A percentile compares a stretch with the other conserved stretches of the same genome.
Conservation (phyloP, 1,140 invertebrate genomes). For the Andrena cerasifolii region DNA sequence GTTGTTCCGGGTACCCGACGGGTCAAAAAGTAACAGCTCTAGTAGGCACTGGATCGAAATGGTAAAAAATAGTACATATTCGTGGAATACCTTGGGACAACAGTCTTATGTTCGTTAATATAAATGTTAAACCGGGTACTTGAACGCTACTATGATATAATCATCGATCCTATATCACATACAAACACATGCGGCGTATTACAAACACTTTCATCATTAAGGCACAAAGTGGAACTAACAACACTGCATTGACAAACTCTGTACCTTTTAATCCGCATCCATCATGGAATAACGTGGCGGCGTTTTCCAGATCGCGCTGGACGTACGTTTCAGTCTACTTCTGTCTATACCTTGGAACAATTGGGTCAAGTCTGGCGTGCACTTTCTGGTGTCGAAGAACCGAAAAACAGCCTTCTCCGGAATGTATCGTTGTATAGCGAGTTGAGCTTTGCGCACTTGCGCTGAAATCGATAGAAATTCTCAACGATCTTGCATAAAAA, state of each 20-base stretch:
- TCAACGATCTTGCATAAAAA: too few relatives aligned
- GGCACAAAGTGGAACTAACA: slow-evolving; percentile 11
- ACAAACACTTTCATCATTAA: background rate
- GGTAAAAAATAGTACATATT: slow-evolving; percentile 15
- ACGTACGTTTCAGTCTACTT: slow-evolving; percentile 85
- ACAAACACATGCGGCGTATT: background rate
- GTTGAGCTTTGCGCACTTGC: slow-evolving; percentile 67
- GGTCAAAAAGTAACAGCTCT: too few relatives aligned
- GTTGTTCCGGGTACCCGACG: too few relatives aligned
- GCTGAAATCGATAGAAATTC: slow-evolving; percentile 73
- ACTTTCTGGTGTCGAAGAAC: slow-evolving; percentile 85
- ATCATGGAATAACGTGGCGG: slow-evolving; percentile 84
- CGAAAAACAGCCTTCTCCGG: slow-evolving; percentile 80
- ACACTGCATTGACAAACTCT: background rate
- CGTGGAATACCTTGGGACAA: background rate
- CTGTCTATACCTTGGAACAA: slow-evolving; percentile 87
- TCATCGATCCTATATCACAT: slow-evolving; percentile 24
- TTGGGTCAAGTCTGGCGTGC: slow-evolving; percentile 85
- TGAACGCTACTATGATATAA: slow-evolving; percentile 9
- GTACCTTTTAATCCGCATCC: slow-evolving; percentile 24
- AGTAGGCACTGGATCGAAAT: background rate
- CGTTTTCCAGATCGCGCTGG: slow-evolving; percentile 87
- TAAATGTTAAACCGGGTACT: slow-evolving; percentile 2
- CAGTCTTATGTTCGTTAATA: background rate
- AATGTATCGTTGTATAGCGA: slow-evolving; percentile 74